These are phyloP conservation scores for Upupa epops DNA, from an alignment of 2,113 vertebrate species.

Conservation along the genomic window DNA sequence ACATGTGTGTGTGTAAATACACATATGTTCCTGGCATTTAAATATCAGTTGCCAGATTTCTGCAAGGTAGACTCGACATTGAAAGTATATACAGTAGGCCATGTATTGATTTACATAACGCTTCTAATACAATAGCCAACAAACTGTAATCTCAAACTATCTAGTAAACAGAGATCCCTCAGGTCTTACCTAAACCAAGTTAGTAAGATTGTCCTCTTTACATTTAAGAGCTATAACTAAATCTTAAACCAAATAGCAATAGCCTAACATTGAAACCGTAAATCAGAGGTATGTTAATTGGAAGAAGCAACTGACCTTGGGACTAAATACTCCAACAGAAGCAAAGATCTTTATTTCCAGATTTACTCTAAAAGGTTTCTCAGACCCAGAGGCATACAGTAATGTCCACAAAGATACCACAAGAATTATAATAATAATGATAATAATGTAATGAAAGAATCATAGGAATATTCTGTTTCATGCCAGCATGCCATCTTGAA, in stretches of 20 bases:
- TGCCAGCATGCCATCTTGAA: not conserved
- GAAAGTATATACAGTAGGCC: not conserved
- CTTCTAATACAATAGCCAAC: not conserved
- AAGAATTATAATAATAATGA: not conserved
- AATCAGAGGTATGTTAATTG: not conserved
- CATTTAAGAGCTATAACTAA: not conserved
- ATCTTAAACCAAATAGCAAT: not conserved
- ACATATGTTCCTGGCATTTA: not conserved
- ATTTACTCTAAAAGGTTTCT: not conserved
- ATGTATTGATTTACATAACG: too few relatives aligned
- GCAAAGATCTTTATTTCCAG: not conserved
- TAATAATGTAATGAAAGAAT: too few relatives aligned
- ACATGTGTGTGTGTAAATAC: not conserved
- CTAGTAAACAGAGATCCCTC: not conserved
- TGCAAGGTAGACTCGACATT: not conserved
- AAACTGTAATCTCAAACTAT: not conserved
- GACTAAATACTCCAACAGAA: not conserved
- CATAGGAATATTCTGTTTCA: not conserved
- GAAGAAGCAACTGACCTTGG: not conserved
- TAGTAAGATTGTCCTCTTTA: not conserved
- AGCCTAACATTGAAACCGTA: not conserved
- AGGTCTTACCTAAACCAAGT: not conserved
- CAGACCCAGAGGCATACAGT: not conserved
- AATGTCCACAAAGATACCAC: not conserved
- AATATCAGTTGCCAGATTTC: not conserved